phyloP scores from a whole-genome alignment of 2,888 invertebrate genomes.

The Pediacus dermestoides region DNA sequence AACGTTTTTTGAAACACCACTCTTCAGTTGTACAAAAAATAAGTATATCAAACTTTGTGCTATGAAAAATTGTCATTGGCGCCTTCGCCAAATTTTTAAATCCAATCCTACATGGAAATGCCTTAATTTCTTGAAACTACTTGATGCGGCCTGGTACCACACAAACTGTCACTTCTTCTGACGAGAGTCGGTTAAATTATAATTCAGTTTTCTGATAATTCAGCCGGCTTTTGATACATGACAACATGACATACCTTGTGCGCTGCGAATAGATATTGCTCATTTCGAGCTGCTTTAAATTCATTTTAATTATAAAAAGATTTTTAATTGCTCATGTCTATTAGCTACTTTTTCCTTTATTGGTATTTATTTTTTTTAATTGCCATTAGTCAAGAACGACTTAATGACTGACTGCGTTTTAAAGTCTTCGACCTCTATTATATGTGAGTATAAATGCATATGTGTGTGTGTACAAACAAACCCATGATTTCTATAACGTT shows the following conservation, averaged over 20 bases:
- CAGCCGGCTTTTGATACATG: constrained; percentile 44
- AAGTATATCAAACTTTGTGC: too few relatives aligned
- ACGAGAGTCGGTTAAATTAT: constrained; percentile 42
- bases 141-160: constrained; percentile 14
- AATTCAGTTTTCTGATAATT: constrained; percentile 46
- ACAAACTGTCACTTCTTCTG: constrained; percentile 22
- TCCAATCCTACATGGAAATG: too few relatives aligned
- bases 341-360: constrained; percentile 38
- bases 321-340: constrained; percentile 48
- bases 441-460: constrained; percentile 9
- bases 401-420: constrained; percentile 22
- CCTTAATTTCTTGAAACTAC: constrained; percentile 4
- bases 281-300: constrained; percentile 44
- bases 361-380: constrained; percentile 36
- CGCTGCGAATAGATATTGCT: constrained; percentile 48
- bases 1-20: too few relatives aligned
- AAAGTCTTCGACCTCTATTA: constrained; percentile 19
- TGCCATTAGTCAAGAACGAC: constrained; percentile 29
- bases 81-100: too few relatives aligned
- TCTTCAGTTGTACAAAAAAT: too few relatives aligned
- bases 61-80: too few relatives aligned
- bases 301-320: constrained; percentile 49
- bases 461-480: too few relatives aligned
- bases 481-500: constrained; percentile 17
- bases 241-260: constrained; percentile 39